Evolutionary conservation across 2,888 invertebrate species (phyloP).

Genomic region (Ischnura elegans): DNA sequence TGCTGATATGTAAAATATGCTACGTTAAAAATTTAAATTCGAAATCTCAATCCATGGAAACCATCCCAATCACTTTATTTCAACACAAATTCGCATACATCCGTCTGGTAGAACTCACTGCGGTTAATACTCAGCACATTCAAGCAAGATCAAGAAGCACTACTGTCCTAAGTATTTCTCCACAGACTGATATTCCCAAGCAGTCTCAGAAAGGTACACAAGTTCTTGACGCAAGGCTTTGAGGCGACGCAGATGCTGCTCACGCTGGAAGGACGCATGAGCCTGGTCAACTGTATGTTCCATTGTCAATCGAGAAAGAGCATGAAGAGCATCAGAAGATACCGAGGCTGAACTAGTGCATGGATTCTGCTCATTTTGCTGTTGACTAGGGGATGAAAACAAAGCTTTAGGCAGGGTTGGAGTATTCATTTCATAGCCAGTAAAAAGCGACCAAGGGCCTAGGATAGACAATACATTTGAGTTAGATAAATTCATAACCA

Average conservation of each 20-base stretch:
- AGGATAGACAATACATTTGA: not conserved
- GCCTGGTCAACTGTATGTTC: constrained; percentile 81
- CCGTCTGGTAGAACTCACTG: not conserved
- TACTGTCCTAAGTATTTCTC: constrained; percentile 84
- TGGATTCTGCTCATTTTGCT: constrained; percentile 47
- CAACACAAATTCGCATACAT: not conserved
- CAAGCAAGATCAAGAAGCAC: not conserved
- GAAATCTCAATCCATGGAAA: not conserved
- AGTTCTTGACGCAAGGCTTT: constrained; percentile 87
- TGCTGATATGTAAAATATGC: not conserved
- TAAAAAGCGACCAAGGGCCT: not conserved
- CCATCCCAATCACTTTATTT: not conserved
- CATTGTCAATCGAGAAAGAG: constrained; percentile 80
- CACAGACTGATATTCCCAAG: constrained; percentile 88
- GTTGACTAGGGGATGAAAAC: constrained; percentile 74
- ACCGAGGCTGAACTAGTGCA: constrained; percentile 44
- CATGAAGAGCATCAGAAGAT: constrained; percentile 73
- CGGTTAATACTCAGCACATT: not conserved
- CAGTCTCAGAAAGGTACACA: constrained; percentile 88
- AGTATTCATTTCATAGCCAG: constrained; percentile 75
- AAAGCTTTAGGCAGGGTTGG: constrained; percentile 75
- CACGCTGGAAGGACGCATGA: constrained; percentile 81
- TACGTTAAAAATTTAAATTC: not conserved
- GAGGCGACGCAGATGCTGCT: constrained; percentile 86
- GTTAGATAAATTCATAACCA: not conserved